Percentiles rank a stretch among this genome's conserved stretches.
These are phyloP conservation scores for Drosophila nikananu DNA, from an alignment of 1,140 invertebrate species.

Conservation along the genomic window DNA sequence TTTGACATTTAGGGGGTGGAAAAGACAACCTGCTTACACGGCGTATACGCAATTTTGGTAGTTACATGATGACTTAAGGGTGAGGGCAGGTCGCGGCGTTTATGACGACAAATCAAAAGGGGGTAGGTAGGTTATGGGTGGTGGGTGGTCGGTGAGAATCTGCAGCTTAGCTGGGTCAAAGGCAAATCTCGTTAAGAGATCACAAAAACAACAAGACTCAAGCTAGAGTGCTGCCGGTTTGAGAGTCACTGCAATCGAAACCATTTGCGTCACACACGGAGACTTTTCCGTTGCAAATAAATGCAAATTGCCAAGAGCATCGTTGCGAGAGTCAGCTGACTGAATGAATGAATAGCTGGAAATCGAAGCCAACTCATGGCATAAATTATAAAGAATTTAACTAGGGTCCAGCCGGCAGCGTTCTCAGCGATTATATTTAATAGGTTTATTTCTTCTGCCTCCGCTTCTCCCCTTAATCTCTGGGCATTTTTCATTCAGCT, in stretches of 20 bases:
- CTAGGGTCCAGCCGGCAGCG: background rate
- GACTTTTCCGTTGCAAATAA: constrained; percentile 32
- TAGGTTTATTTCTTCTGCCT: constrained; percentile 9
- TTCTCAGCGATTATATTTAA: constrained; percentile 18
- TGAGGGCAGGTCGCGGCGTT: constrained; percentile 41
- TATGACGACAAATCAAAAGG: constrained; percentile 14
- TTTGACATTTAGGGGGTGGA: constrained; percentile 11
- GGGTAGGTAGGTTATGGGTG: background rate
- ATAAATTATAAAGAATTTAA: constrained; percentile 1
- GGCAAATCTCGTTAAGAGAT: constrained; percentile 48
- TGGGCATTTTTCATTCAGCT: constrained; percentile 27
- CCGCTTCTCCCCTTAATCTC: background rate
- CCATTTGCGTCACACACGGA: constrained; percentile 64
- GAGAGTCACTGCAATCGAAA: constrained; percentile 27
- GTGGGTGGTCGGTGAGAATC: constrained; percentile 4
- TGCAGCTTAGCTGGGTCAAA: constrained; percentile 22
- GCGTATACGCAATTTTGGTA: constrained; percentile 53
- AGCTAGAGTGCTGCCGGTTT: constrained; percentile 41
- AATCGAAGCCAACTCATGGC: constrained; percentile 6
- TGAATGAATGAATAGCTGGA: constrained; percentile 7
- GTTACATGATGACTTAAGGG: constrained; percentile 61
- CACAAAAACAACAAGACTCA: constrained; percentile 9
- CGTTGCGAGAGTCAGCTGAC: constrained; percentile 49
- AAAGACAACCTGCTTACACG: constrained; percentile 12
- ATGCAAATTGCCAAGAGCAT: constrained; percentile 53